These are phyloP conservation scores for Temnothorax ravouxi DNA, from an alignment of 2,888 invertebrate genomes.

Conservation along the genomic window DNA sequence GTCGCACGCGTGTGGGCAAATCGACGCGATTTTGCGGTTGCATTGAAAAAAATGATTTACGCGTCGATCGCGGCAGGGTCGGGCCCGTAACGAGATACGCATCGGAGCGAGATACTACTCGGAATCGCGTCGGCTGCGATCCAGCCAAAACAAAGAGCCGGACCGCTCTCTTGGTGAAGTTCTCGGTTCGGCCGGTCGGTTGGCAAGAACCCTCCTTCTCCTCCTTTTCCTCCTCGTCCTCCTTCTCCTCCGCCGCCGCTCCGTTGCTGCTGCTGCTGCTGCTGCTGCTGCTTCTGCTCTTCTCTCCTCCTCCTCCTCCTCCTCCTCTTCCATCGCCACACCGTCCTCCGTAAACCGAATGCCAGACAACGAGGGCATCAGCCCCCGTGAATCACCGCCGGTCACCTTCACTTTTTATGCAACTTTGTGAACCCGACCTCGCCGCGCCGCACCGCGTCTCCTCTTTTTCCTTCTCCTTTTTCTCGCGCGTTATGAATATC, in stretches of 20 bases:
- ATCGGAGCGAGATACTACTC: conserved; percentile 45
- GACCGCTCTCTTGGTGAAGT: conserved; percentile 38
- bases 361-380: conserved; percentile 85
- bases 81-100: conserved; percentile 50
- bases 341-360: conserved; percentile 76
- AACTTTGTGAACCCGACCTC: conserved; percentile 81
- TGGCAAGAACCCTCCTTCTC: conserved; percentile 70
- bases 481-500: conserved; percentile 20
- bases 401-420: conserved; percentile 85
- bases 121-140: conserved; percentile 54
- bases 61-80: conserved; percentile 35
- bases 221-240: conserved; percentile 18
- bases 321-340: conserved; percentile 54
- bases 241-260: conserved; percentile 66
- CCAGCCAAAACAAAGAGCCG: conserved; percentile 60
- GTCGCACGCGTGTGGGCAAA: conserved; percentile 37
- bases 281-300: conserved; percentile 72
- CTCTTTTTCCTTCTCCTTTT: not conserved
- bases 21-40: conserved; percentile 36
- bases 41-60: conserved; percentile 51
- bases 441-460: conserved; percentile 62
- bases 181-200: conserved; percentile 39
- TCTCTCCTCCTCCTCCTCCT: conserved; percentile 26
- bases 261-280: conserved; percentile 73
- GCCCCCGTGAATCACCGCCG: conserved; percentile 84